These are phyloP conservation scores for Sminthurides aquaticus DNA, from an alignment of 2,888 invertebrate species.

Conservation along the genomic window DNA sequence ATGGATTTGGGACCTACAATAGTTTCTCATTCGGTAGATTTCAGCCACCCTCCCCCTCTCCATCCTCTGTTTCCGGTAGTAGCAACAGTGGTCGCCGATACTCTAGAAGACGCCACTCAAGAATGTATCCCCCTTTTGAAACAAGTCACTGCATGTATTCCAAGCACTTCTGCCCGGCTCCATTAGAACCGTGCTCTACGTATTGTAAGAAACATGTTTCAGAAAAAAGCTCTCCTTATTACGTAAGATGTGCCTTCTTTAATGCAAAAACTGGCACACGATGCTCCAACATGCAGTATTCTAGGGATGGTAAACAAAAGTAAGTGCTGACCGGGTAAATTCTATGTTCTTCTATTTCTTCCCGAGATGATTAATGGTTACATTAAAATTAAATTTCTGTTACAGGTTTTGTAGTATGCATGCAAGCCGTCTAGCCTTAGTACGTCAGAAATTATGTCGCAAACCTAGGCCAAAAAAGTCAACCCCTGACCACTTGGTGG, in stretches of 20 bases:
- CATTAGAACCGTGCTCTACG: slow-evolving; percentile 8
- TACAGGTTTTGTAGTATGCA: slow-evolving; percentile 17
- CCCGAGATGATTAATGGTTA: not conserved
- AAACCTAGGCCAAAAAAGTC: slow-evolving; percentile 4
- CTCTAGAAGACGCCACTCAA: slow-evolving; percentile 12
- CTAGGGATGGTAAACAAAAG: slow-evolving; percentile 17
- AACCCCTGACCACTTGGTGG: not conserved
- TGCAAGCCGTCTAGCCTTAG: slow-evolving; percentile 9
- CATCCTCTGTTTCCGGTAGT: slow-evolving; percentile 10
- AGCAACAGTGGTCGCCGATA: slow-evolving; percentile 12
- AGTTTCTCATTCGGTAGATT: slow-evolving; percentile 1
- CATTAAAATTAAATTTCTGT: not conserved
- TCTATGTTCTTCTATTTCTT: no score
- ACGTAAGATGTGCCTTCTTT: slow-evolving; percentile 12
- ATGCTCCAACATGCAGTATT: slow-evolving; percentile 19
- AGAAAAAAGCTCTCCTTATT: slow-evolving; percentile 15
- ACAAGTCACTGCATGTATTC: slow-evolving; percentile 15
- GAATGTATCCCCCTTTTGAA: slow-evolving; percentile 19
- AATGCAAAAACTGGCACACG: slow-evolving; percentile 10
- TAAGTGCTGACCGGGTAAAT: not conserved
- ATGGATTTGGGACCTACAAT: not conserved
- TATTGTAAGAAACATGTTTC: slow-evolving; percentile 19
- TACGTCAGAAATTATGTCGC: slow-evolving; percentile 9
- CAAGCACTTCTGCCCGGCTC: slow-evolving; percentile 13
- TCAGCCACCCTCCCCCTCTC: slow-evolving; percentile 14